Evolutionary conservation across 2,113 vertebrate genomes (phyloP).

Genomic region (Gila orcuttii): DNA sequence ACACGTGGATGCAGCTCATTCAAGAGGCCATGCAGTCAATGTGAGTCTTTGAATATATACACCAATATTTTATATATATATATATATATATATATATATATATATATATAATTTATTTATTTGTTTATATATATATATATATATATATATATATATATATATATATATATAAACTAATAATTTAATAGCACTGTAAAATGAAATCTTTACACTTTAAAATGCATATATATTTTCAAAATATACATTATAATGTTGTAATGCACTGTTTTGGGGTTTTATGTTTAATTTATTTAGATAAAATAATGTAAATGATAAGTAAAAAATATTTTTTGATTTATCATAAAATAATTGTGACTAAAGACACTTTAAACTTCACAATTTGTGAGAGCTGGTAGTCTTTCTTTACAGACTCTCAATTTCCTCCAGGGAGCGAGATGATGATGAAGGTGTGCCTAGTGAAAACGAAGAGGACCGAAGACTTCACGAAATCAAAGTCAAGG

Average conservation of each 20-base stretch:
- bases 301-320: not conserved
- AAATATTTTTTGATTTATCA: not conserved
- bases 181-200: not conserved
- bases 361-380: not conserved
- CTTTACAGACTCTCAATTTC: slow-evolving; percentile 34
- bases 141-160: not conserved
- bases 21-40: slow-evolving; percentile 85
- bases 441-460: slow-evolving; percentile 91
- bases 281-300: not conserved
- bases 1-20: slow-evolving; percentile 87
- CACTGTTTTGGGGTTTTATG: not conserved
- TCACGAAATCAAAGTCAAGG: slow-evolving; percentile 82
- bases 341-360: not conserved
- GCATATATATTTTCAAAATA: not conserved
- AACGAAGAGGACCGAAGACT: slow-evolving; percentile 87
- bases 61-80: too few relatives aligned
- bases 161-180: not conserved
- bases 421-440: slow-evolving; percentile 89
- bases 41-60: slow-evolving; percentile 70
- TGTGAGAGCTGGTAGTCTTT: slow-evolving; percentile 30
- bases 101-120: not conserved
- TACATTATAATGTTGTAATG: not conserved
- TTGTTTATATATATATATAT: too few relatives aligned
- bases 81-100: too few relatives aligned
- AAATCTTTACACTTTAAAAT: not conserved